A percentile compares a stretch with the other conserved stretches of the same genome.
These are phyloP conservation scores for Hirtodrosophila histrioides DNA, from an alignment of 2,888 invertebrate genomes.

Conservation along the genomic window DNA sequence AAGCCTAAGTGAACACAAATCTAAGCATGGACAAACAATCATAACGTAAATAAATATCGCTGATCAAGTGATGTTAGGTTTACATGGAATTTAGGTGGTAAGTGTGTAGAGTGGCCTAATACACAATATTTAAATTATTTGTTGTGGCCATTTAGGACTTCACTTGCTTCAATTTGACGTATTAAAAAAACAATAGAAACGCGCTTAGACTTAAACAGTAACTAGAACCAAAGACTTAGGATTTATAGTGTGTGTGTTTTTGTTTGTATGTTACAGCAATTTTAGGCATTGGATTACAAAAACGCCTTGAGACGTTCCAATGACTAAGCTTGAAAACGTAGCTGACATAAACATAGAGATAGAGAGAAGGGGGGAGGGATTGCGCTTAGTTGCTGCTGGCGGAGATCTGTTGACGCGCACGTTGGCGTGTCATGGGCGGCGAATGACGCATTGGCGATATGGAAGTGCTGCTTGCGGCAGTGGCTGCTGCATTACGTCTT, in stretches of 20 bases:
- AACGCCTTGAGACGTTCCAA: constrained; percentile 34
- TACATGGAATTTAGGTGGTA: too few relatives aligned
- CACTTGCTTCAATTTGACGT: constrained; percentile 29
- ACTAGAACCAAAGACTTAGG: constrained; percentile 63
- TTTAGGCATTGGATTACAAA: constrained; percentile 54
- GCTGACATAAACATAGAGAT: constrained; percentile 14
- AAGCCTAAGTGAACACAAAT: too few relatives aligned
- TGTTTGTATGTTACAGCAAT: constrained; percentile 29
- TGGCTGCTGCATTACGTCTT: constrained; percentile 19
- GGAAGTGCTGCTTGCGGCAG: constrained; percentile 25
- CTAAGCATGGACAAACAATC: too few relatives aligned
- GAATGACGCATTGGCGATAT: constrained; percentile 55
- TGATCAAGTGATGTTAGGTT: neutral
- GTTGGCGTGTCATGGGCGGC: constrained; percentile 75
- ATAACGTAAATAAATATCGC: constrained; percentile 5
- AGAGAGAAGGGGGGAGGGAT: neutral
- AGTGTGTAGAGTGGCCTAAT: too few relatives aligned
- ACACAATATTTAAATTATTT: neutral
- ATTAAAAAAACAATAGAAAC: constrained; percentile 41
- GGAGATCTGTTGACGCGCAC: constrained; percentile 75
- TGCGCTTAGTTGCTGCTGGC: constrained; percentile 54
- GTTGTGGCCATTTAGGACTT: constrained; percentile 21
- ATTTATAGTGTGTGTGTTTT: constrained; percentile 31
- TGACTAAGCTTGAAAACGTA: constrained; percentile 29
- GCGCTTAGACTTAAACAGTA: constrained; percentile 46